Base-by-base conservation (phyloP, 2,797 vertebrate species). In the Mergus octosetaceus region DNA sequence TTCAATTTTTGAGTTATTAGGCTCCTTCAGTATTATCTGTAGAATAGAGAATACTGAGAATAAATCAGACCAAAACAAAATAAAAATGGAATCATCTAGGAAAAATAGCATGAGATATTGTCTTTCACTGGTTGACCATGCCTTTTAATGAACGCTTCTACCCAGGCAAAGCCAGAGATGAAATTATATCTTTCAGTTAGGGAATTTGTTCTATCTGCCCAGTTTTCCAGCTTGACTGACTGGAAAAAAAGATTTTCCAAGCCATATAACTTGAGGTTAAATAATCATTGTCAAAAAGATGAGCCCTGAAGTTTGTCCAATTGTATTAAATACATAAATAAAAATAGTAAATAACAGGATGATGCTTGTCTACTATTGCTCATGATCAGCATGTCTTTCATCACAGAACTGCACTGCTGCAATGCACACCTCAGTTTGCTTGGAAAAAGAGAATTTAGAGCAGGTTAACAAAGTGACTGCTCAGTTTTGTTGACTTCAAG, bases 1-100 rank as follows among this genome's bases (percentile, higher is more conserved):
- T 92, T 94, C n/a, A 22, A 45, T 81, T 90, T 95, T 94, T 71
- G 25, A 49, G 28, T 85, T 65, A 70, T 79, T 21, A 74, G 39
- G 92, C 68, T 51, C 30, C 39, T 91, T 78, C 27, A 38, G 11
- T 17, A 14, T 62, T 76, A 80, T 57, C 16, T 87, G 10, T 73
- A 88, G 92, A 43, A 43, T 19, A 43, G 43, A 43, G 43, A 43
- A 43, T 43, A 92, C 32, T 74, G 6, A 49, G 51, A 93, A 79
- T 41, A 45, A 87, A 79, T 45, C 25, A 57, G 19, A 94, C 17
- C 10, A 39, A 92, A 83, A 43, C 36, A 62, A 49, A 38, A 36
- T 54, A 32, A 65, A 60, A 69, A 19, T 70, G 21, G 47, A 49
- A 86, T 58, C 28, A 87, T 24, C 11, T 11, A 9, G 70, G 30